Conservation (phyloP, 2,113 vertebrate species). For the Pseudonaja textilis region DNA sequence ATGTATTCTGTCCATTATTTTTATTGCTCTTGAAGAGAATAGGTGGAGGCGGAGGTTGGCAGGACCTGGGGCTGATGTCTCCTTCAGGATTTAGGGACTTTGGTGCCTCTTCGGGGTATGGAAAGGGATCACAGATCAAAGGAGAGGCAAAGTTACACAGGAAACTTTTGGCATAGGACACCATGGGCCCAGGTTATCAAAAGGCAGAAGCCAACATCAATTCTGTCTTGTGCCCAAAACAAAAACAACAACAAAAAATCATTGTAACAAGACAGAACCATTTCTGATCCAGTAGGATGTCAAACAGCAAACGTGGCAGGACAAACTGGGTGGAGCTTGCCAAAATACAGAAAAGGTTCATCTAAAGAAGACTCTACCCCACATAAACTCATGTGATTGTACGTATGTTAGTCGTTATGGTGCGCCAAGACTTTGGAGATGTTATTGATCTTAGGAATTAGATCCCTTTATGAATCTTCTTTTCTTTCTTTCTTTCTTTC, state of each 20-base stretch:
- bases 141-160: background rate
- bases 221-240: too few relatives aligned
- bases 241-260: background rate
- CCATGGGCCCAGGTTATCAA: background rate
- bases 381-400: too few relatives aligned
- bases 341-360: too few relatives aligned
- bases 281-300: background rate
- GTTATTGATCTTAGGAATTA: too few relatives aligned
- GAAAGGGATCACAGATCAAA: background rate
- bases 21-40: slow-evolving; percentile 15
- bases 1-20: background rate
- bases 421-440: too few relatives aligned
- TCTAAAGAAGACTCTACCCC: too few relatives aligned
- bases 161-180: too few relatives aligned
- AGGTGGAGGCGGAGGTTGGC: slow-evolving; percentile 2
- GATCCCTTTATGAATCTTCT: too few relatives aligned
- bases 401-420: too few relatives aligned
- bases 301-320: background rate
- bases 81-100: background rate
- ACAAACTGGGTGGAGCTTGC: too few relatives aligned
- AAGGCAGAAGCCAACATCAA: background rate
- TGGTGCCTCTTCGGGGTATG: background rate
- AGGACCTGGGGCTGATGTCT: slow-evolving; percentile 20
- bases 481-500: too few relatives aligned
- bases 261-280: background rate